Conservation (phyloP, 2,888 invertebrate species). For the Lampropteryx suffumata region DNA sequence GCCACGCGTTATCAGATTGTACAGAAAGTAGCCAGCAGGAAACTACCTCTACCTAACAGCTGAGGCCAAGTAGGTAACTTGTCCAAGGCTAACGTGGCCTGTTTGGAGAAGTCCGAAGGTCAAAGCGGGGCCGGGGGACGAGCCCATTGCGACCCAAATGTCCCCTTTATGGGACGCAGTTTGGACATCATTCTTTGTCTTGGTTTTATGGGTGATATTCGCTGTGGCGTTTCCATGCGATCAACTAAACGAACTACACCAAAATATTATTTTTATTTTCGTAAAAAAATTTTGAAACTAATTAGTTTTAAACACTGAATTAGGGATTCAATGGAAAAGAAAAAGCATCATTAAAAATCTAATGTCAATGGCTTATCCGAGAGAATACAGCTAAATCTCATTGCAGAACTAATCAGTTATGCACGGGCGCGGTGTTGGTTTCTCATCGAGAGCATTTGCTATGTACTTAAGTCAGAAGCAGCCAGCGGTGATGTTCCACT, state of each 20-base stretch:
- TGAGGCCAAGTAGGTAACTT: neutral
- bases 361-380: no score
- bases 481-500: constrained; percentile 3
- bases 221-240: no score
- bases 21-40: neutral
- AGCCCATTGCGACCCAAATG: constrained; percentile 20
- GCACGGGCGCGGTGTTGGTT: neutral
- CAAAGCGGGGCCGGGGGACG: constrained; percentile 9
- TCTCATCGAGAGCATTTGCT: neutral
- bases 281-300: no score
- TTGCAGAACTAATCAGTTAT: constrained; percentile 8
- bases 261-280: no score
- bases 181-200: neutral
- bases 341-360: no score
- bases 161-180: constrained; percentile 8
- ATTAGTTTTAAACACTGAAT: no score
- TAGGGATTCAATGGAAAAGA: no score
- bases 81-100: constrained; percentile 2
- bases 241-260: no score
- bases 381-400: neutral
- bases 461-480: neutral
- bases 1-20: constrained; percentile 1
- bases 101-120: constrained; percentile 11
- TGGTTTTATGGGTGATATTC: neutral
- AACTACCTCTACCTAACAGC: neutral